A percentile compares a stretch with the other conserved stretches of the same genome.
phyloP scores from a whole-genome alignment of 1,140 invertebrate genomes.

The Marisa cornuarietis region DNA sequence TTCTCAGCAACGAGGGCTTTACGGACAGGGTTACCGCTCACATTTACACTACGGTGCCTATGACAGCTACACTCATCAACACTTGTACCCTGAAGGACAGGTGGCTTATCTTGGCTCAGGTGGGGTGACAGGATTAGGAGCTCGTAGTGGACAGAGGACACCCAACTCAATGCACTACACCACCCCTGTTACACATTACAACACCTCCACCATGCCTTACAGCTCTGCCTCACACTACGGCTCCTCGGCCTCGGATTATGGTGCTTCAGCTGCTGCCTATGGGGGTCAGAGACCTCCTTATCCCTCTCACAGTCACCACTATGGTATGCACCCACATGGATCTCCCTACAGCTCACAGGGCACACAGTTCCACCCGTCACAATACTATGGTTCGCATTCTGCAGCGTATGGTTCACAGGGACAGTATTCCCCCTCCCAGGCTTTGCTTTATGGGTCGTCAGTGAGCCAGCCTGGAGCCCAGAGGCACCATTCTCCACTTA shows the following conservation, averaged over 20 bases:
- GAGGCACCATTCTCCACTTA: conserved; percentile 17
- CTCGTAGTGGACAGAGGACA: conserved; percentile 18
- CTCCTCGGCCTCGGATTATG: conserved; percentile 3
- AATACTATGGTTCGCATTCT: conserved; percentile 7
- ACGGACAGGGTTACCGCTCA: neutral
- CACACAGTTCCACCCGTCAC: conserved; percentile 12
- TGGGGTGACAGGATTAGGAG: too few relatives aligned
- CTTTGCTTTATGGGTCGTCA: conserved; percentile 9
- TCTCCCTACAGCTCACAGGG: conserved; percentile 12
- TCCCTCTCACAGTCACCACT: neutral
- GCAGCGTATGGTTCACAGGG: neutral
- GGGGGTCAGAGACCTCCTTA: conserved; percentile 2
- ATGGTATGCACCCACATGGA: neutral
- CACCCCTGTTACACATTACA: conserved; percentile 6
- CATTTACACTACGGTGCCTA: conserved; percentile 13
- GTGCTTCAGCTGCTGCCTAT: neutral
- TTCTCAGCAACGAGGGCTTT: conserved; percentile 3
- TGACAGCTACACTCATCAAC: conserved; percentile 9
- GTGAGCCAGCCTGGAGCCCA: conserved; percentile 13
- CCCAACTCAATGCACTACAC: conserved; percentile 16
- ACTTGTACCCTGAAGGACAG: neutral
- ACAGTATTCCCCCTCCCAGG: conserved; percentile 6
- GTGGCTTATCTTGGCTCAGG: conserved; percentile 3
- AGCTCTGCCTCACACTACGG: conserved; percentile 15
- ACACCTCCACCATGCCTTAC: neutral